Evolutionary conservation across 2,797 vertebrate genomes (phyloP), one percentile per base, ranked within the genome.

Genomic region (Bovichtus diacanthus): DNA sequence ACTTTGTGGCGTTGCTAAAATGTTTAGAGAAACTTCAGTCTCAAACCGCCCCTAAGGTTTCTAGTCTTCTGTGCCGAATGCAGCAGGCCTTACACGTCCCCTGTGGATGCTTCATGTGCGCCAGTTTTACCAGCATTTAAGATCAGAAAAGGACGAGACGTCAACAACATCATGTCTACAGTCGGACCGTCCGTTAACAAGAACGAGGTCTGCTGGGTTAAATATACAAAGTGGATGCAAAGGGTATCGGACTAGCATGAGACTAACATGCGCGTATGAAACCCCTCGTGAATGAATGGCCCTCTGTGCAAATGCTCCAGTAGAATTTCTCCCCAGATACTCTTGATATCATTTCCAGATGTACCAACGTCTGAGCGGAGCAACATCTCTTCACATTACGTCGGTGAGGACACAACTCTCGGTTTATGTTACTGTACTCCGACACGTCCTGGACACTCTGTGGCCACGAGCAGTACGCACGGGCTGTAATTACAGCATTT

Each of bases 231-330:
- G 58, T 39, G 21, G 61, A 44, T 11, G 51, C 51, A 66, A 44
- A 47, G 50, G 9, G 39, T 75, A 38, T 60, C 64, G 34, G 59
- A 47, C 54, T 6, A 31, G 19, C 46, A n/a, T 67, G 54, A 81
- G 67, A 70, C 70, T 16, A 58, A 53, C 81, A 63, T 29, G 50
- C 58, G 36, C 68, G 44, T 65, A 74, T n/a, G 60, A 80, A 87
- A 88, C 71, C 46, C 3, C 10, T 5, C 1, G 6, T 51, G 56
- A 72, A 90, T 87, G 72, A 93, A 91, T 54, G 41, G 65, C 18
- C 54, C 80, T 84, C 68, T 89, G 82, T 91, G 76, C 66, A 59
- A 73, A 80, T 25, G 53, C 31, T 29, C 27, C 19, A 12, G 53
- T 9, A 21, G 34, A 29, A 27, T 54, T 59, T 34, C 13, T 5